These are phyloP conservation scores for Crambe crambe DNA, from an alignment of 37 sponge, comb jelly and placozoan species.

Conservation along the genomic window DNA sequence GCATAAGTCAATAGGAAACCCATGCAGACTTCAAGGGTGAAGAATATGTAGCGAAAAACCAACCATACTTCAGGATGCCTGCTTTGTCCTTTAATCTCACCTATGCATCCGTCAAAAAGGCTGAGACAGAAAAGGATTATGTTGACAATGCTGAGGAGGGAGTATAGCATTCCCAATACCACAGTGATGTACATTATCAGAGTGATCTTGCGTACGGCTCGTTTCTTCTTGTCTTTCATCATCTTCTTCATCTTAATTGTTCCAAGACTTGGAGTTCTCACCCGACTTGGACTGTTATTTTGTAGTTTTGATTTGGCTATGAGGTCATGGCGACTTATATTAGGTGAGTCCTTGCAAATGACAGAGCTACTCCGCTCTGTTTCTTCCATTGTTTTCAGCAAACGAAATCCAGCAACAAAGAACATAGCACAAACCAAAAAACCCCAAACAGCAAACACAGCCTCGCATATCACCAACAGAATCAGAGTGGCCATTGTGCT, in stretches of 20 bases:
- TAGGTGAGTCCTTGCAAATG: constrained; percentile 20
- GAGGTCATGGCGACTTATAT: constrained; percentile 13
- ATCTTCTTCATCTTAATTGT: constrained; percentile 15
- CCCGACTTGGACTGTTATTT: background rate
- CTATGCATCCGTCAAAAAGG: constrained; percentile 30
- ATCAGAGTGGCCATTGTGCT: background rate
- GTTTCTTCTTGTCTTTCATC: constrained; percentile 19
- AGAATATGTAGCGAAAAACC: constrained; percentile 5
- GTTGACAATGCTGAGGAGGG: constrained; percentile 26
- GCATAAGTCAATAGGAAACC: constrained; percentile 39
- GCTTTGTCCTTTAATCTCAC: background rate
- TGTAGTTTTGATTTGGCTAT: constrained; percentile 27
- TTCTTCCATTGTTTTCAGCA: constrained; percentile 34
- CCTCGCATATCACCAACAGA: constrained; percentile 45
- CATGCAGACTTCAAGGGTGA: constrained; percentile 33
- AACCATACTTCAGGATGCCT: constrained; percentile 45
- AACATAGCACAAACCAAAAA: constrained; percentile 52
- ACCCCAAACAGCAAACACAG: constrained; percentile 53
- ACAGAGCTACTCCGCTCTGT: constrained; percentile 21
- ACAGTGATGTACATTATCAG: constrained; percentile 46
- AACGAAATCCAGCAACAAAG: constrained; percentile 35
- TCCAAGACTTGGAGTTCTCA: background rate
- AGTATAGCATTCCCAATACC: constrained; percentile 50
- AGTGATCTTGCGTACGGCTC: constrained; percentile 51
- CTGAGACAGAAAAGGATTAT: constrained; percentile 1